phyloP scores from a whole-genome alignment of 2,888 invertebrate species.

The Rutpela maculata region DNA sequence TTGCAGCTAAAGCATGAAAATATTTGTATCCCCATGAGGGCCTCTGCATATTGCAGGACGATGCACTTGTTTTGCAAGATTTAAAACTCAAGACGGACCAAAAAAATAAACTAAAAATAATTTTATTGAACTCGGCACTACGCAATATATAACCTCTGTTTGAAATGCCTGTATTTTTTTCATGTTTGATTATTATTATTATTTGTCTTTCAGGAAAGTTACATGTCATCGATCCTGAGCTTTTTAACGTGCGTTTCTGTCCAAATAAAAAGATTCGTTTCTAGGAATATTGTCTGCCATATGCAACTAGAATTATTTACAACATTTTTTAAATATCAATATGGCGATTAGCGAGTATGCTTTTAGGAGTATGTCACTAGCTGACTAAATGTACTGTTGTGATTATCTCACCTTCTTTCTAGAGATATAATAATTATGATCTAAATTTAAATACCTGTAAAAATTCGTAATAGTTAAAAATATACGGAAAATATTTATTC shows the following conservation, averaged over 20 bases:
- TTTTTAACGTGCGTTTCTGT: background rate
- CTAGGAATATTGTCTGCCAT: background rate
- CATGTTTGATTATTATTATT: constrained; percentile 28
- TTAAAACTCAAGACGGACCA: constrained; percentile 63
- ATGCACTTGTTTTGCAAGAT: constrained; percentile 71
- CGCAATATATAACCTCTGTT: constrained; percentile 34
- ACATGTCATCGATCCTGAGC: background rate
- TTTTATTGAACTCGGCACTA: constrained; percentile 56
- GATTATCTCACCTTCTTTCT: too few relatives aligned
- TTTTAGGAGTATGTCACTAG: background rate
- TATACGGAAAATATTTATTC: too few relatives aligned
- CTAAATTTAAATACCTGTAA: too few relatives aligned
- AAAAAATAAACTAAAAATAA: constrained; percentile 68
- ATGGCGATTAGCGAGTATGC: background rate
- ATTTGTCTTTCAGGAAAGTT: constrained; percentile 18
- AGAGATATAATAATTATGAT: too few relatives aligned
- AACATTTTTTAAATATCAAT: background rate
- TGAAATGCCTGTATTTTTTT: constrained; percentile 41
- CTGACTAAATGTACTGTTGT: too few relatives aligned
- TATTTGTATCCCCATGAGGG: constrained; percentile 61
- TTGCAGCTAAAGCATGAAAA: constrained; percentile 48
- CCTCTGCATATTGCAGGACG: constrained; percentile 66
- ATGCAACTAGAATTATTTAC: background rate
- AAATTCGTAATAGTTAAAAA: too few relatives aligned
- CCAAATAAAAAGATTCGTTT: background rate